Evolutionary conservation across 2,113 vertebrate genomes (phyloP).

Genomic region (Crotophaga sulcirostris): DNA sequence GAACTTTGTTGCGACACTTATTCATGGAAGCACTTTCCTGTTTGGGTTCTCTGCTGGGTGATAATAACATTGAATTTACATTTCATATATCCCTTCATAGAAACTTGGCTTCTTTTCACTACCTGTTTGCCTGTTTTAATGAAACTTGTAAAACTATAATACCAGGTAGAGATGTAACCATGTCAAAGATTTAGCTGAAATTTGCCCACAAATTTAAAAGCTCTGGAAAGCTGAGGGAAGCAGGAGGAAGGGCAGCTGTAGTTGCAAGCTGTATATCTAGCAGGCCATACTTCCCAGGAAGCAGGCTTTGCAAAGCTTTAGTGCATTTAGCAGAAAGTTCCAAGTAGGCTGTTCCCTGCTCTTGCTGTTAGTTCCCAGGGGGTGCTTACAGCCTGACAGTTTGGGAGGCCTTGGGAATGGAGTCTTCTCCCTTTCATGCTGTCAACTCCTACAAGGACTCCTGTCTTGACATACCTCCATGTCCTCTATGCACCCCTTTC

Average conservation of each 20-base stretch:
- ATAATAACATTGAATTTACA: background rate
- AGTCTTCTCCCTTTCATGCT: background rate
- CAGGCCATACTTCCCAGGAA: background rate
- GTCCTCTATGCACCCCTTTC: background rate
- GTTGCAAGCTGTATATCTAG: accelerated
- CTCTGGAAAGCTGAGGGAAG: background rate
- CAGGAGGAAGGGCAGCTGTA: background rate
- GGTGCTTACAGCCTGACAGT: background rate
- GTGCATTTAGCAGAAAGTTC: background rate
- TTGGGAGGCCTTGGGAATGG: background rate
- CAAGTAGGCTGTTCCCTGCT: background rate
- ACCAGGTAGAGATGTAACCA: background rate
- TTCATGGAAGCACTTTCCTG: background rate
- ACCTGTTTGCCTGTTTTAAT: background rate
- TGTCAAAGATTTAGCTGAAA: background rate
- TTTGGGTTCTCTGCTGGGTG: background rate
- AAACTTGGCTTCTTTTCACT: background rate
- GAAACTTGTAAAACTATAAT: background rate
- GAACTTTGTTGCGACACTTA: background rate
- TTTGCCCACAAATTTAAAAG: background rate
- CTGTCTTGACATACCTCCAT: background rate
- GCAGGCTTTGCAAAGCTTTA: background rate
- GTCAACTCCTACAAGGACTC: background rate
- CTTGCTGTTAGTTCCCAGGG: background rate
- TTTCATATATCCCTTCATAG: background rate